Base-by-base conservation (phyloP, 2,888 invertebrate species). In the Cheiracanthium punctorium region DNA sequence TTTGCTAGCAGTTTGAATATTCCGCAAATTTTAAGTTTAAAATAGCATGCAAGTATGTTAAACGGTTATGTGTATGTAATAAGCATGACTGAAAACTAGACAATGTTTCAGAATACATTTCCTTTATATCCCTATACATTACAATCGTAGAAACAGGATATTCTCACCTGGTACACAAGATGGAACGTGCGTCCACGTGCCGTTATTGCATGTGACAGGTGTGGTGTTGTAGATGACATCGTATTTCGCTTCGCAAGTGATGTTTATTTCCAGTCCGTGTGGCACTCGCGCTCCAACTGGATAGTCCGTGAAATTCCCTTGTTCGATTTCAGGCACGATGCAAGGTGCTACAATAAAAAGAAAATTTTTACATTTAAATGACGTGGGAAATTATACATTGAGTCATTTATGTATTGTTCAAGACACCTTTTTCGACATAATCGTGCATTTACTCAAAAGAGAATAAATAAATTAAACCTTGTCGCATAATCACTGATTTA, bases 131-230 rank as follows among this genome's bases (percentile, higher is more conserved):
- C n/a, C 17, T 1, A 2, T 43, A n/a, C 17, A 17, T 43, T 43
- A 43, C 1, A n/a, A n/a, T n/a, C n/a, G n/a, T n/a, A n/a, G 20
- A 58, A 58, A 58, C n/a, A 32, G 24, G 41, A 70, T 24, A 12
- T 24, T 72, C 89, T 89, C 91, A 96, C 94, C 96, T 93, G 90
- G 98, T 94, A 89, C 96, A 95, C 94, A 94, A 80, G 95, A 94
- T 0, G 98, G 98, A 89, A 97, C 96, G 88, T 96, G 95, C 0
- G 97, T 96, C 98, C 98, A 99, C 0, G 97, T 96, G 0, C 98
- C 98, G 90, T 98, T 98, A 91, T 96, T 95, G 91, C 99, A 99
- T 0, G 95, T 94, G 0, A 97, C 96, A 0, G 94, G 94, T 4
- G 95, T 95, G 0, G 94, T 93, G 89, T 95, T 95, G 70, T 94